Base-by-base conservation (phyloP, 2,113 vertebrate species). In the Lamprologus lemairii region DNA sequence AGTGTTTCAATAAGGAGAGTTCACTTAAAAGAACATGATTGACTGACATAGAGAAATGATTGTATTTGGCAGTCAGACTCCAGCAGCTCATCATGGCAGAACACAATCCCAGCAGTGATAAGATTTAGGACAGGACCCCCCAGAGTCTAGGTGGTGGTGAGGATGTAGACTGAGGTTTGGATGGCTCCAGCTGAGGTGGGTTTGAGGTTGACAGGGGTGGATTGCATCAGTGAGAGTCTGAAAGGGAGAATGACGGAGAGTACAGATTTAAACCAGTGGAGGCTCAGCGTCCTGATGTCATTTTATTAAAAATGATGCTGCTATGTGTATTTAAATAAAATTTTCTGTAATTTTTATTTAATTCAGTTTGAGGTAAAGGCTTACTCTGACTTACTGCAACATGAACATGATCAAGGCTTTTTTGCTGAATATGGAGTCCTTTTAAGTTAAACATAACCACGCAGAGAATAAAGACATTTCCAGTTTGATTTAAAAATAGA, bases 401-500 rank as follows among this genome's bases (percentile, higher is more conserved):
- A 2, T 0, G 0, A 28, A 57, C 28, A 33, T 33, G 0, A 33
- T 33, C 57, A 33, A 19, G 2, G 16, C 5, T 60, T 60, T 33
- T 0, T 63, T 33, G 28, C 28, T 33, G 28, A 63, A 63, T 63
- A 19, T 63, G 16, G 5, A 63, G 5, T 63, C 28, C 1, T 7
- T 58, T n/a, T 1, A 65, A 33, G 60, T 7, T 65, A 35, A 65
- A 35, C 60, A 65, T 35, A 12, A 12, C 9, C 60, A 65, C 1
- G 0, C 1, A n/a, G 60, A 12, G 1, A 63, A 7, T 63, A 63
- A 33, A 63, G 58, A 12, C 17, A 35, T 65, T 65, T 35, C 0
- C 31, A 3, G 0, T 35, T 35, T 65, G 2, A 65, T 65, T 35
- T 65, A 0, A 12, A 65, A 65, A 35, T 4, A n/a, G 0, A 0